Conservation (phyloP, 2,113 vertebrate genomes). For the Nymphicus hollandicus region DNA sequence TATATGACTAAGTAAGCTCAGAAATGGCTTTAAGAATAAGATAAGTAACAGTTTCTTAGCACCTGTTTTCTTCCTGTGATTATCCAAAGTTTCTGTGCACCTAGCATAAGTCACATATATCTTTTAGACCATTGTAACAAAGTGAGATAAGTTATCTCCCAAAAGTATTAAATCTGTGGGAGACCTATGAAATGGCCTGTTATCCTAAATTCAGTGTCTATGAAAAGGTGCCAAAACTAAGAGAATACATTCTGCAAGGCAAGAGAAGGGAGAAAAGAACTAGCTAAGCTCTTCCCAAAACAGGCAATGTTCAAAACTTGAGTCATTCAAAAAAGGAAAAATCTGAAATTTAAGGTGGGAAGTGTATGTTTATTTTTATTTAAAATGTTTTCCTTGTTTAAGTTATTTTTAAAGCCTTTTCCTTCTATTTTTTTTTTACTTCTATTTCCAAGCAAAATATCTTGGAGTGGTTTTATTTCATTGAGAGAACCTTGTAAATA, state of each 20-base stretch:
- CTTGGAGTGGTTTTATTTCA: neutral
- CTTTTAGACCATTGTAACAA: neutral
- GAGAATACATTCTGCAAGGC: rapidly evolving
- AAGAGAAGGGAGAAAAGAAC: neutral
- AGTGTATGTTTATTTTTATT: neutral
- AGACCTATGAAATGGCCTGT: neutral
- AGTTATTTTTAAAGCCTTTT: neutral
- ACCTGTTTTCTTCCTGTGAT: neutral
- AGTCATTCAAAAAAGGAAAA: neutral
- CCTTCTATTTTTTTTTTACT: neutral
- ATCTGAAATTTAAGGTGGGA: neutral
- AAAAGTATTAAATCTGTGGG: neutral
- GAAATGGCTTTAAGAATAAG: neutral
- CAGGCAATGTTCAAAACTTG: neutral
- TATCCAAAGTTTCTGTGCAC: neutral
- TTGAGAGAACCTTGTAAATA: neutral
- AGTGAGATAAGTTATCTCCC: neutral
- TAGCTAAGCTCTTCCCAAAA: neutral
- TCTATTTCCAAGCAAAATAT: neutral
- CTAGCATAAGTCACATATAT: neutral
- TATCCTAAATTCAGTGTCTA: neutral
- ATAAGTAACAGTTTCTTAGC: neutral
- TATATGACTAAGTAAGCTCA: neutral
- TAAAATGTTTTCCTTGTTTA: neutral
- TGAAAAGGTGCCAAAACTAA: neutral